A percentile compares a stretch with the other conserved stretches of the same genome.
phyloP scores from a whole-genome alignment of 2,888 invertebrate genomes.

The Synanthedon myopaeformis region DNA sequence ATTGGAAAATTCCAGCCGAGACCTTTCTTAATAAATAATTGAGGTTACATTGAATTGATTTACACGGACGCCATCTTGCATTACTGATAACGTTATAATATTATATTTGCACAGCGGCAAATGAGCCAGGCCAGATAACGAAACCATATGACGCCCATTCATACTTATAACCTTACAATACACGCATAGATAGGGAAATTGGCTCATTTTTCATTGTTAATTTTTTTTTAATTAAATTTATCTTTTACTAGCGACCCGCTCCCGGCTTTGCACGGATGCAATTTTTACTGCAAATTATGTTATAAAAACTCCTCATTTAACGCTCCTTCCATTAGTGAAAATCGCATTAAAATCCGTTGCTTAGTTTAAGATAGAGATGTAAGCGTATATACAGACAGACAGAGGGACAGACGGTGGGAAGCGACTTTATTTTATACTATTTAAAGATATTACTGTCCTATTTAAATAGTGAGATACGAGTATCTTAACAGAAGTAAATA shows the following conservation, averaged over 20 bases:
- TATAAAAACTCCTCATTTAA: too few relatives aligned
- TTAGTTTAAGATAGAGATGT: too few relatives aligned
- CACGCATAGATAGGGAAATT: neutral
- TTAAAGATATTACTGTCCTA: too few relatives aligned
- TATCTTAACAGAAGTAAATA: too few relatives aligned
- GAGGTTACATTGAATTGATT: slow-evolving; percentile 67
- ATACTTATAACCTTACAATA: slow-evolving; percentile 5
- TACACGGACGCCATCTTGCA: slow-evolving; percentile 50
- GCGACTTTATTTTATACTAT: too few relatives aligned
- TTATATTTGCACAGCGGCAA: slow-evolving; percentile 45
- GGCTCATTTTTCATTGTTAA: neutral
- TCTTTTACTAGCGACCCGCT: neutral
- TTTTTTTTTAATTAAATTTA: neutral
- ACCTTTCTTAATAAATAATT: slow-evolving; percentile 61
- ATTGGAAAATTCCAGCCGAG: slow-evolving; percentile 54
- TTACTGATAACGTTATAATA: slow-evolving; percentile 39
- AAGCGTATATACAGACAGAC: too few relatives aligned
- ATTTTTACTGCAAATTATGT: too few relatives aligned
- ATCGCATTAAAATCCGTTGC: too few relatives aligned
- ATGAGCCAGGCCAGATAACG: slow-evolving; percentile 29
- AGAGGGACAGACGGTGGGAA: too few relatives aligned
- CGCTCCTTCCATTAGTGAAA: too few relatives aligned
- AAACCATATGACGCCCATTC: slow-evolving; percentile 33
- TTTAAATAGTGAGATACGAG: too few relatives aligned
- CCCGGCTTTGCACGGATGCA: too few relatives aligned